phyloP scores from a whole-genome alignment of 1,140 invertebrate genomes.

The Mercenaria mercenaria region DNA sequence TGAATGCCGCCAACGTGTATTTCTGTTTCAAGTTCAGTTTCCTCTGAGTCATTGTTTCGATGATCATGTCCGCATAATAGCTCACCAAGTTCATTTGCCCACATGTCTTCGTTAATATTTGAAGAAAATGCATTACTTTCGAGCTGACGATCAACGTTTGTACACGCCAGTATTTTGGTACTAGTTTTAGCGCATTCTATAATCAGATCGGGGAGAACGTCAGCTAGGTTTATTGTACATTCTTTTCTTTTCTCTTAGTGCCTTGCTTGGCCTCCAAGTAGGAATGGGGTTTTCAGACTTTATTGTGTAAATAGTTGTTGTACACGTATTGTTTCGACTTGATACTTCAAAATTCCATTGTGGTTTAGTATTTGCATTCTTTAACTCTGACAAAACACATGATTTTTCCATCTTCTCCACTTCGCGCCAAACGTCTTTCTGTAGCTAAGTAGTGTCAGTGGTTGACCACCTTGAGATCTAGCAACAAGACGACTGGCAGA shows the following conservation, averaged over 20 bases:
- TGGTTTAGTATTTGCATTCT: not conserved
- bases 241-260: not conserved
- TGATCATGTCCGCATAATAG: not conserved
- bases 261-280: not conserved
- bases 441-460: not conserved
- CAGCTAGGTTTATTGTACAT: no score
- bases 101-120: not conserved
- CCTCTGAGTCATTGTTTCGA: not conserved
- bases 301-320: not conserved
- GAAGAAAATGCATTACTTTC: not conserved
- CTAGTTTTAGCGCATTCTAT: not conserved
- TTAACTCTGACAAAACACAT: not conserved
- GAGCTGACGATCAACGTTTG: not conserved
- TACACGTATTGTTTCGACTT: not conserved
- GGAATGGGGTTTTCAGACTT: conserved; percentile 18
- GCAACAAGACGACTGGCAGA: not conserved
- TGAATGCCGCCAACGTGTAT: not conserved
- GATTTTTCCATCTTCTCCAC: not conserved
- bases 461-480: not conserved
- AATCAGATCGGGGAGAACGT: not conserved
- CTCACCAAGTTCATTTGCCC: not conserved
- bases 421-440: conserved; percentile 31
- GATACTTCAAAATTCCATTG: no score
- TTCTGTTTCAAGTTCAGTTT: not conserved
- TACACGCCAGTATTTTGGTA: not conserved